Evolutionary conservation across 2,113 vertebrate species (phyloP).

Genomic region (Pelobates fuscus): DNA sequence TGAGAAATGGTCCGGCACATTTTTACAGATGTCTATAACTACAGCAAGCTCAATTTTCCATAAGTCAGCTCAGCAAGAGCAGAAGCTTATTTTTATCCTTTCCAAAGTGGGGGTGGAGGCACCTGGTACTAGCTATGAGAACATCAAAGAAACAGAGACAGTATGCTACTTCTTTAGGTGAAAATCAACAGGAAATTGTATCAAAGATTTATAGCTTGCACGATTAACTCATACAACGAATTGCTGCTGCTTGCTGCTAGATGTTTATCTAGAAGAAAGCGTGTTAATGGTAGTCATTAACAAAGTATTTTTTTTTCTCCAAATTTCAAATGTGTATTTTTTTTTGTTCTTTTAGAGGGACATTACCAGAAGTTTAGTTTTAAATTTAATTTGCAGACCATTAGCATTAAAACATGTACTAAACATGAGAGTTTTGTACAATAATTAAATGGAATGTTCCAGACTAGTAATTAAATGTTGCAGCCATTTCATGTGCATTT

Average conservation of each 20-base stretch:
- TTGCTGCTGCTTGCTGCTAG: not conserved
- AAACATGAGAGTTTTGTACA: too few relatives aligned
- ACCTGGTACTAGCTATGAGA: not conserved
- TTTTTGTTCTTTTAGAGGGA: too few relatives aligned
- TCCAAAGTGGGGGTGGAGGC: not conserved
- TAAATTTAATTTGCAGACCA: too few relatives aligned
- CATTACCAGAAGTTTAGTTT: too few relatives aligned
- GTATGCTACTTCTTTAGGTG: constrained; percentile 7
- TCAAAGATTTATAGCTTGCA: constrained; percentile 5
- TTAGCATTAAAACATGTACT: too few relatives aligned
- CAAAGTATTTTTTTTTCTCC: not conserved
- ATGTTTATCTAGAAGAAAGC: not conserved
- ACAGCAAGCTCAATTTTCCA: not conserved
- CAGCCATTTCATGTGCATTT: too few relatives aligned
- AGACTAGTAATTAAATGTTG: too few relatives aligned
- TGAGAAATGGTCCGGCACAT: too few relatives aligned
- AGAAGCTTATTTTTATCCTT: not conserved
- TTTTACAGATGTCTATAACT: not conserved
- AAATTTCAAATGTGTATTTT: too few relatives aligned
- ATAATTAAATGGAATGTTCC: too few relatives aligned
- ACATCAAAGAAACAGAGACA: constrained; percentile 24
- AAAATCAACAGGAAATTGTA: constrained; percentile 14
- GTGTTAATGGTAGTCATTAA: not conserved
- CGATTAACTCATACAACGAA: not conserved
- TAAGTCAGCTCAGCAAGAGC: constrained; percentile 1